Conservation (phyloP, 1,140 invertebrate genomes). For the Diuraphis noxia region DNA sequence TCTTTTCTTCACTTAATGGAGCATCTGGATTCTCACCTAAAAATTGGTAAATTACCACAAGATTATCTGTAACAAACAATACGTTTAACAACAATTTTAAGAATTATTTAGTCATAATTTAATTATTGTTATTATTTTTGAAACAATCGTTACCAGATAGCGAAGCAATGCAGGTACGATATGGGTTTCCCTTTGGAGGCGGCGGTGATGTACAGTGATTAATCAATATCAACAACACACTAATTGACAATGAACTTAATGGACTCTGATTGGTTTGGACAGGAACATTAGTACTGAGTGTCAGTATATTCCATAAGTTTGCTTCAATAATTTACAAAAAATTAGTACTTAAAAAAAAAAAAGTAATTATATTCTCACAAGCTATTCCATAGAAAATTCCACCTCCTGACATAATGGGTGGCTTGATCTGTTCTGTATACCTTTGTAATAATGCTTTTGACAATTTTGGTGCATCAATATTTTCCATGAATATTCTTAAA, state of each 20-base stretch:
- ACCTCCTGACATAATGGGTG: constrained; percentile 73
- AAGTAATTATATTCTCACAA: constrained; percentile 61
- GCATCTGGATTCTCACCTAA: constrained; percentile 71
- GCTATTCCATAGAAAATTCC: constrained; percentile 84
- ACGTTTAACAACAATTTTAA: too few relatives aligned
- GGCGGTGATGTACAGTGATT: constrained; percentile 82
- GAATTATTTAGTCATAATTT: constrained; percentile 57
- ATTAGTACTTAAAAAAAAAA: constrained; percentile 15
- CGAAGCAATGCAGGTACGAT: constrained; percentile 83
- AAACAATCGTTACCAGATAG: constrained; percentile 80
- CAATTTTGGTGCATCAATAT: constrained; percentile 73
- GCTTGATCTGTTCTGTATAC: constrained; percentile 75
- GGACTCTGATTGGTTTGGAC: constrained; percentile 59
- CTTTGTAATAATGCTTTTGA: constrained; percentile 78
- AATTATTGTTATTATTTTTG: constrained; percentile 79
- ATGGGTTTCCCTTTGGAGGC: constrained; percentile 62
- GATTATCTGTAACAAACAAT: constrained; percentile 67
- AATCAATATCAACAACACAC: constrained; percentile 79
- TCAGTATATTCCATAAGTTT: constrained; percentile 79
- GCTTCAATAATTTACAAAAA: constrained; percentile 63
- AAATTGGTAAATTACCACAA: constrained; percentile 75
- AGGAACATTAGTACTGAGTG: constrained; percentile 66
- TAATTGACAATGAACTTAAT: constrained; percentile 69
- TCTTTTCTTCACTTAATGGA: constrained; percentile 86
- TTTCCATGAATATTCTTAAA: constrained; percentile 74